Conservation (phyloP, 2,888 invertebrate species). For the Pollenia amentaria region DNA sequence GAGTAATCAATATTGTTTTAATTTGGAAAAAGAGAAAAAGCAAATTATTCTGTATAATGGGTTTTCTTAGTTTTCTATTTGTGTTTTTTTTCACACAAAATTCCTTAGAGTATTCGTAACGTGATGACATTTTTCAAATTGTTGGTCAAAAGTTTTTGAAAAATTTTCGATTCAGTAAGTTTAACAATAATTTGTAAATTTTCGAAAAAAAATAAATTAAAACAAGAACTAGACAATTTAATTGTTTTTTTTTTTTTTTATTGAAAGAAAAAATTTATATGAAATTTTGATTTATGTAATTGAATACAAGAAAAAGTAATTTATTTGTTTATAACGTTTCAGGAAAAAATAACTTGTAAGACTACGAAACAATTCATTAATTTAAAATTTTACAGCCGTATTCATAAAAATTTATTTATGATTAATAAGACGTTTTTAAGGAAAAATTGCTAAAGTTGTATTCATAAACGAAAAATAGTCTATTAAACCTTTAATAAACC, state of each 20-base stretch:
- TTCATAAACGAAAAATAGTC: too few species aligned
- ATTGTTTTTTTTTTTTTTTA: neutral
- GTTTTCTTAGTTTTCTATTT: conserved; percentile 33
- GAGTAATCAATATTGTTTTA: conserved; percentile 71
- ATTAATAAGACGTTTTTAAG: too few species aligned
- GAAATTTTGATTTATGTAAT: conserved; percentile 59
- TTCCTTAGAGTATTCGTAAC: conserved; percentile 64
- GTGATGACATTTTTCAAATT: conserved; percentile 70
- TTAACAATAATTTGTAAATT: neutral
- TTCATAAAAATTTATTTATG: too few species aligned
- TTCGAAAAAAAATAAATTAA: neutral
- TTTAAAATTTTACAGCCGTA: too few species aligned
- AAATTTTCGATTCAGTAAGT: neutral
- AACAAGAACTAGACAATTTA: neutral
- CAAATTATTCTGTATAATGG: conserved; percentile 26
- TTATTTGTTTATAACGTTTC: conserved; percentile 49
- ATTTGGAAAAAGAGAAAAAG: conserved; percentile 14
- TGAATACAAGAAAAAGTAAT: conserved; percentile 64
- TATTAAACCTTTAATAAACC: too few species aligned
- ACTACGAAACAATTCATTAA: too few species aligned
- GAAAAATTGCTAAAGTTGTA: too few species aligned
- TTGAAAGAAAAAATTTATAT: conserved; percentile 32
- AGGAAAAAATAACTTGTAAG: too few species aligned
- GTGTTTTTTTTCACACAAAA: conserved; percentile 39
- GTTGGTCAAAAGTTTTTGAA: conserved; percentile 54